These are phyloP conservation scores for Hycleus cichorii DNA, from an alignment of 1,140 invertebrate species.

Conservation along the genomic window DNA sequence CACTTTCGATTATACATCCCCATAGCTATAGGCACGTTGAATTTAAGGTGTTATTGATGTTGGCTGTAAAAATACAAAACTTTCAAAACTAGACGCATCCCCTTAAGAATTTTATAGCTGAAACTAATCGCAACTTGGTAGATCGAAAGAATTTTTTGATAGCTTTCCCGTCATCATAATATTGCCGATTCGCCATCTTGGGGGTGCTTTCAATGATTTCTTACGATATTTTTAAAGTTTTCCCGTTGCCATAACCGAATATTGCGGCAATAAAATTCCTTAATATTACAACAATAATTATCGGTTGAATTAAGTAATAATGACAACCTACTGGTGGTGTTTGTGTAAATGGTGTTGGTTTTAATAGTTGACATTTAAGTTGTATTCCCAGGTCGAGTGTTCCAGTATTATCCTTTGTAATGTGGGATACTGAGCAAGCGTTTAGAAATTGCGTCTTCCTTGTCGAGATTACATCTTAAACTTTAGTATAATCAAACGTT, in stretches of 20 bases:
- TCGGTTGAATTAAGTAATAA: constrained; percentile 6
- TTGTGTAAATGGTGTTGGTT: background rate
- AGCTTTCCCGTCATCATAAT: constrained; percentile 2
- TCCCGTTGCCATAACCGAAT: background rate
- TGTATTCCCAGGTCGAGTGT: constrained; percentile 11
- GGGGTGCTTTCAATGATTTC: background rate
- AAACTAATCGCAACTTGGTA: constrained; percentile 17
- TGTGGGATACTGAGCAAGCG: constrained; percentile 2
- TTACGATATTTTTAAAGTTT: constrained; percentile 4
- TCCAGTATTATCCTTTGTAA: constrained; percentile 7
- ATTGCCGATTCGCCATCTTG: background rate
- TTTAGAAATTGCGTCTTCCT: constrained; percentile 6
- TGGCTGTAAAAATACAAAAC: constrained; percentile 15
- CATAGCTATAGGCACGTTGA: no score
- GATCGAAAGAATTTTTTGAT: constrained; percentile 8
- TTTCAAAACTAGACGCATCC: constrained; percentile 12
- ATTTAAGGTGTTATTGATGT: constrained; percentile 3
- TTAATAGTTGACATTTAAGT: background rate
- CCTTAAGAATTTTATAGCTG: constrained; percentile 7
- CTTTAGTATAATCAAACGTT: no score
- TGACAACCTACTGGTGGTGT: background rate
- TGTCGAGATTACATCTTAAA: constrained; percentile 1
- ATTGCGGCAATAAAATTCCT: background rate
- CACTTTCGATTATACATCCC: no score
- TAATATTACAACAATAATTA: background rate